Evolutionary conservation across 2,888 invertebrate species (phyloP).

Genomic region (Philhelius pedissequus): DNA sequence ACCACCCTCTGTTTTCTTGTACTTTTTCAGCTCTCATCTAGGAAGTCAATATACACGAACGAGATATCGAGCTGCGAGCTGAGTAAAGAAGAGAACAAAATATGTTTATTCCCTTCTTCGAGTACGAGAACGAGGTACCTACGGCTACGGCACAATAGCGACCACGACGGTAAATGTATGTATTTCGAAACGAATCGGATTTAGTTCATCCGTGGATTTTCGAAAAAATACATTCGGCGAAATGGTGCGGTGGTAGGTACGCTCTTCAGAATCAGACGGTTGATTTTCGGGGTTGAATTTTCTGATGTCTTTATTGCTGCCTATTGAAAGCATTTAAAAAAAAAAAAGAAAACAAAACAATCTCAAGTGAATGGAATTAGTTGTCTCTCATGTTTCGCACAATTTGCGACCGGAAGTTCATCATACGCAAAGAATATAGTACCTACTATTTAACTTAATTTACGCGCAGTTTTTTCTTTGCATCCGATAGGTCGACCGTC

Average conservation of each 20-base stretch:
- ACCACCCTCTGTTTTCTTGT: neutral
- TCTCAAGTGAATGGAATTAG: slow-evolving; percentile 39
- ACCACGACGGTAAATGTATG: slow-evolving; percentile 43
- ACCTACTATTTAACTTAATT: slow-evolving; percentile 35
- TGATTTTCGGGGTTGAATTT: slow-evolving; percentile 52
- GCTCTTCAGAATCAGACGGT: slow-evolving; percentile 26
- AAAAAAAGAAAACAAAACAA: slow-evolving; percentile 18
- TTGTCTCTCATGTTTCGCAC: slow-evolving; percentile 25
- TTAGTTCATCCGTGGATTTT: slow-evolving; percentile 65
- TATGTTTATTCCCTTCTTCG: slow-evolving; percentile 16
- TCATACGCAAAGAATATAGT: slow-evolving; percentile 27
- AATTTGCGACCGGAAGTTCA: slow-evolving; percentile 38
- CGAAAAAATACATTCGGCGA: slow-evolving; percentile 61
- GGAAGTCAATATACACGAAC: slow-evolving; percentile 13
- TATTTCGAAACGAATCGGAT: slow-evolving; percentile 53
- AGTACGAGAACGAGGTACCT: neutral
- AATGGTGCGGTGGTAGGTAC: slow-evolving; percentile 57
- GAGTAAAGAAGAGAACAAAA: slow-evolving; percentile 6
- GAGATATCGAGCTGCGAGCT: neutral
- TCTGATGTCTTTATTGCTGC: slow-evolving; percentile 4
- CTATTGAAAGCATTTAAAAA: neutral
- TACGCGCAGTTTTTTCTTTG: slow-evolving; percentile 50
- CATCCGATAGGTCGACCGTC: slow-evolving; percentile 26
- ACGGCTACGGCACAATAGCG: no score
- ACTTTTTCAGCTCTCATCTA: neutral